Conservation (phyloP, 2,113 vertebrate species). For the Myrmophylax atrothorax region DNA sequence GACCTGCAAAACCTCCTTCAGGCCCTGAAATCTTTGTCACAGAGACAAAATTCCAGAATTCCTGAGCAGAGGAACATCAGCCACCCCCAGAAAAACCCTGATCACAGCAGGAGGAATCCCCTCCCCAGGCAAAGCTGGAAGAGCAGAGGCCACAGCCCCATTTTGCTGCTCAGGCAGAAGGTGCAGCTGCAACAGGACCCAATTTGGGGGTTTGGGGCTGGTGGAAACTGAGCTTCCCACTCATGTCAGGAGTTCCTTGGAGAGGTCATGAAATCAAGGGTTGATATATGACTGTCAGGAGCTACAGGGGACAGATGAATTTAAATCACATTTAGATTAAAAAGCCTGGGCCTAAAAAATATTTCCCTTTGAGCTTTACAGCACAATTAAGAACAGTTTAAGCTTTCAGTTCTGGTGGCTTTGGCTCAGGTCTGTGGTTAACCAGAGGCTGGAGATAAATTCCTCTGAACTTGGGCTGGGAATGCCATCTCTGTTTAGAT, state of each 20-base stretch:
- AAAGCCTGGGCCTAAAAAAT: conserved; percentile 41
- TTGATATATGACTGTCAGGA: not conserved
- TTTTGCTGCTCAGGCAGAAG: not conserved
- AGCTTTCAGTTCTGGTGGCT: conserved; percentile 55
- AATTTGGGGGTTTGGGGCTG: not conserved
- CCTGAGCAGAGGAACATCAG: not conserved
- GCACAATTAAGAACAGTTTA: conserved; percentile 69
- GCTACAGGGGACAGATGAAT: conserved; percentile 14
- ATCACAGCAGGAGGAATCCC: not conserved
- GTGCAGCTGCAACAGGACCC: not conserved
- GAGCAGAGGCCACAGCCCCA: not conserved
- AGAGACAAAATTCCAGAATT: not conserved
- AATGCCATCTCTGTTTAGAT: conserved; percentile 48
- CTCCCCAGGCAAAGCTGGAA: not conserved
- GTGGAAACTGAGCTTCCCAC: not conserved
- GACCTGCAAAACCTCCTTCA: not conserved
- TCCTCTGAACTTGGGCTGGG: conserved; percentile 28
- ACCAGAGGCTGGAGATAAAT: conserved; percentile 52
- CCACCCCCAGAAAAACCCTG: accelerated
- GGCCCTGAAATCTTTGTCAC: not conserved
- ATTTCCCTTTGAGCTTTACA: conserved; percentile 67
- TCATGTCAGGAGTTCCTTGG: not conserved
- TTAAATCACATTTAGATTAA: conserved; percentile 65
- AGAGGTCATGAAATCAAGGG: conserved; percentile 14
- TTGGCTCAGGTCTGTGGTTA: conserved; percentile 63